Percentiles rank a stretch among this genome's conserved stretches.
Evolutionary conservation across 2,888 invertebrate genomes (phyloP).

Genomic region (Microplitis manilae): DNA sequence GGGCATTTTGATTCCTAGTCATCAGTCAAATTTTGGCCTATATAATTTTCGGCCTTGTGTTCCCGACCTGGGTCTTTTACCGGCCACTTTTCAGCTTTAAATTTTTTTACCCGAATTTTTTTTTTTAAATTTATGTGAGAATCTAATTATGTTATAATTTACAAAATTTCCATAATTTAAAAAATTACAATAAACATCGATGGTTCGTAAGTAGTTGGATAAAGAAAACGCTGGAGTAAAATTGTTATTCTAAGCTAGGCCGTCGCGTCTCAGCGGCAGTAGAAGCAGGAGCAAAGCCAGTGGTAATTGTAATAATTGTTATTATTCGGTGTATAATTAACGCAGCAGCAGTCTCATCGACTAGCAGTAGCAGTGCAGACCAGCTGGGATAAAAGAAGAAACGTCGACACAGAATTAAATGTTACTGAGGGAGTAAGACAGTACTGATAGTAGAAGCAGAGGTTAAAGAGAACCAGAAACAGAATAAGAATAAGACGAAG

Average conservation of each 20-base stretch:
- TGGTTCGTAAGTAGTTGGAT: not conserved
- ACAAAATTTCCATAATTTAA: too few species aligned
- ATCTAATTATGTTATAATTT: too few species aligned
- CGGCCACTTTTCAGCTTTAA: too few species aligned
- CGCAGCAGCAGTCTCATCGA: conserved; percentile 55
- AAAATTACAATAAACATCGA: conserved; percentile 13
- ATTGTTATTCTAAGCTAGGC: conserved; percentile 53
- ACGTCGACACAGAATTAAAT: conserved; percentile 20
- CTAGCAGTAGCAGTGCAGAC: conserved; percentile 19
- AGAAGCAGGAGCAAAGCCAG: conserved; percentile 47
- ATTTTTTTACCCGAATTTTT: too few species aligned
- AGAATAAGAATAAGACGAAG: too few species aligned
- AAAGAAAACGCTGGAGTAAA: conserved; percentile 35
- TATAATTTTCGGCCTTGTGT: too few species aligned
- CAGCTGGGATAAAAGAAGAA: conserved; percentile 31
- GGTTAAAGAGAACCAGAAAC: conserved; percentile 11
- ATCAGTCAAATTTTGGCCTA: too few species aligned
- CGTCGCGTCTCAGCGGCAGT: conserved; percentile 41
- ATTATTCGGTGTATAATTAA: conserved; percentile 69
- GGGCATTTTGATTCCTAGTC: too few species aligned
- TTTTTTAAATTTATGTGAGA: too few species aligned
- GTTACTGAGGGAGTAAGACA: conserved; percentile 27
- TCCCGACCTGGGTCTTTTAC: too few species aligned
- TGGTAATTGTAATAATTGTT: conserved; percentile 68
- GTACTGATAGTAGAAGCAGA: conserved; percentile 21